Percentiles rank a stretch among this genome's conserved stretches.
phyloP scores from a whole-genome alignment of 1,140 invertebrate species.

The Micrasema minimum region DNA sequence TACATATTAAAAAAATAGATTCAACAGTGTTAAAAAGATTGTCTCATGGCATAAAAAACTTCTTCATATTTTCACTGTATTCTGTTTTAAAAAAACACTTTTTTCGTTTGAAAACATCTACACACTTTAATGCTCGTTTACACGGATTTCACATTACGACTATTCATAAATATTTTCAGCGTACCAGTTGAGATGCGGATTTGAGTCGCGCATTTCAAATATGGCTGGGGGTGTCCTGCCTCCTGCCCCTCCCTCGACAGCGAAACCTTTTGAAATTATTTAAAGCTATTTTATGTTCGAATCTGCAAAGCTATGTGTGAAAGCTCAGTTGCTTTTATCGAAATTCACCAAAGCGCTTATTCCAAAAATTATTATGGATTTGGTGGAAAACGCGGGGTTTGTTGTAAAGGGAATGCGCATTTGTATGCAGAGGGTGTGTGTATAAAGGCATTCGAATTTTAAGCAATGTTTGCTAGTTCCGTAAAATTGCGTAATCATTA shows the following conservation, averaged over 20 bases:
- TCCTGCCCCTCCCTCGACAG: slow-evolving; percentile 1
- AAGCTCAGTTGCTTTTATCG: slow-evolving; percentile 50
- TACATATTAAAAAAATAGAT: too few relatives aligned
- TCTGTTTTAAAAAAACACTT: too few relatives aligned
- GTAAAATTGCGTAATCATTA: too few relatives aligned
- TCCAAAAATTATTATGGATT: slow-evolving; percentile 52
- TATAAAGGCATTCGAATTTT: too few relatives aligned
- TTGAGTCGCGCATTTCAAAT: slow-evolving; percentile 9
- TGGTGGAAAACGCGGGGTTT: slow-evolving; percentile 40
- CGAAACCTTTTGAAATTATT: slow-evolving; percentile 51
- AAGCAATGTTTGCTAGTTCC: too few relatives aligned
- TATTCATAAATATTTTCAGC: slow-evolving; percentile 24
- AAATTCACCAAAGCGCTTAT: slow-evolving; percentile 51
- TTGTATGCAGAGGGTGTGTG: not conserved
- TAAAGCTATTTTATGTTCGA: slow-evolving; percentile 53
- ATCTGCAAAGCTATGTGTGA: slow-evolving; percentile 43
- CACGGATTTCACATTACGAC: slow-evolving; percentile 31
- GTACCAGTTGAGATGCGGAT: slow-evolving; percentile 21
- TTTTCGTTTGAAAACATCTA: slow-evolving; percentile 1
- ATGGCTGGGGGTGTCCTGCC: not conserved
- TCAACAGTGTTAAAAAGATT: too few relatives aligned
- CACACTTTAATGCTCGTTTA: slow-evolving; percentile 12
- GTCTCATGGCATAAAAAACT: too few relatives aligned
- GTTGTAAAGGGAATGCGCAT: slow-evolving; percentile 15
- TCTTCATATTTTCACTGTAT: too few relatives aligned